Evolutionary conservation across 2,888 invertebrate genomes (phyloP).

Genomic region (Yponomeuta cagnagella): DNA sequence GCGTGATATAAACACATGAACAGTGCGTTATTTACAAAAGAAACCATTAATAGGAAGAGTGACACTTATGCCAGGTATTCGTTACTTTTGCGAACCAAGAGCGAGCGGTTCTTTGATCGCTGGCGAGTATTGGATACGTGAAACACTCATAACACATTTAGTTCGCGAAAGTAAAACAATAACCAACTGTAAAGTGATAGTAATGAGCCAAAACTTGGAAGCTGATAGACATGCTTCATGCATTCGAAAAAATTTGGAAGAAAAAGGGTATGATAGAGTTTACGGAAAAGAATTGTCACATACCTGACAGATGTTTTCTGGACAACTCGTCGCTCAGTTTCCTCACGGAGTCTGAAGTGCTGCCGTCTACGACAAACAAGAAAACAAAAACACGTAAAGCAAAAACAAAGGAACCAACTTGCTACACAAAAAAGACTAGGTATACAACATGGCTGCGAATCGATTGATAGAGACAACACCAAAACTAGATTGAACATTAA

Average conservation of each 20-base stretch:
- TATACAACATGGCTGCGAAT: neutral
- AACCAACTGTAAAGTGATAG: neutral
- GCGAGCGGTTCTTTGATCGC: neutral
- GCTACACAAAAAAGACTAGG: slow-evolving; percentile 34
- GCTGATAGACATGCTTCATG: slow-evolving; percentile 11
- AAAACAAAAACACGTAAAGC: slow-evolving; percentile 69
- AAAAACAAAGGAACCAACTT: slow-evolving; percentile 49
- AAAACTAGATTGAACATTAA: slow-evolving; percentile 11
- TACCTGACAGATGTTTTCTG: slow-evolving; percentile 73
- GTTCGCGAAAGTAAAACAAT: neutral
- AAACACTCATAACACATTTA: neutral
- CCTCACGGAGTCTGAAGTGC: slow-evolving; percentile 64
- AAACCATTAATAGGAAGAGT: slow-evolving; percentile 1
- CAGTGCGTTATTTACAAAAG: slow-evolving; percentile 25
- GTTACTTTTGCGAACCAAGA: neutral
- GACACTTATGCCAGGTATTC: neutral
- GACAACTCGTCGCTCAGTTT: slow-evolving; percentile 72
- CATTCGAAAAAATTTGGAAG: slow-evolving; percentile 9
- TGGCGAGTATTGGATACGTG: too few species aligned
- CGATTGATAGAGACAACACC: slow-evolving; percentile 11
- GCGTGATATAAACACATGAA: slow-evolving; percentile 37
- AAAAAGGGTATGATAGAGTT: neutral
- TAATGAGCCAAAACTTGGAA: slow-evolving; percentile 6
- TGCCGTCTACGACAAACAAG: slow-evolving; percentile 70
- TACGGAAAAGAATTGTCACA: slow-evolving; percentile 28